Evolutionary conservation across 1,140 invertebrate genomes (phyloP).

Genomic region (Formica selysi): DNA sequence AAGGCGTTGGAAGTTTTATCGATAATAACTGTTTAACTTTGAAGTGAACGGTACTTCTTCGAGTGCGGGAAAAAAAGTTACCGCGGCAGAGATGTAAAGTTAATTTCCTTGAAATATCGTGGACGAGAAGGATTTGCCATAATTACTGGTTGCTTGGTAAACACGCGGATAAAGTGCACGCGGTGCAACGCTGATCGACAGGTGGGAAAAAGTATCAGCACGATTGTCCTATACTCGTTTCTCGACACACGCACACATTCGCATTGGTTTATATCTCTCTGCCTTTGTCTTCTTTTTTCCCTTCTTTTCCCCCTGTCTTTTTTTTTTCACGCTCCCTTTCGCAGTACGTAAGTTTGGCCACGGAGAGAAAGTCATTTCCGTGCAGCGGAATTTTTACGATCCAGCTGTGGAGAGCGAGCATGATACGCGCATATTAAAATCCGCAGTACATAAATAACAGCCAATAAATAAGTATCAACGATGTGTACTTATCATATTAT

Average conservation of each 20-base stretch:
- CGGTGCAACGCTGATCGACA: slow-evolving; percentile 55
- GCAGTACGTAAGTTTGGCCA: slow-evolving; percentile 26
- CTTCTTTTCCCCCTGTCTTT: neutral
- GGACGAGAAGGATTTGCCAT: slow-evolving; percentile 56
- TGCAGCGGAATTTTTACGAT: slow-evolving; percentile 55
- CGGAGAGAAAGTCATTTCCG: slow-evolving; percentile 50
- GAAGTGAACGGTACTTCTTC: slow-evolving; percentile 45
- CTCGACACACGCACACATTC: slow-evolving; percentile 36
- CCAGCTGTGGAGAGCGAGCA: slow-evolving; percentile 26
- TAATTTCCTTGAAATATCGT: slow-evolving; percentile 60
- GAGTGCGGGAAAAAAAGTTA: slow-evolving; percentile 52
- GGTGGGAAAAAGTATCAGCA: slow-evolving; percentile 42
- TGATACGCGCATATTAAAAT: slow-evolving; percentile 28
- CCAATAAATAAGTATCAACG: slow-evolving; percentile 46
- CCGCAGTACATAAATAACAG: slow-evolving; percentile 57
- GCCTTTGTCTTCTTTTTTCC: slow-evolving; percentile 60
- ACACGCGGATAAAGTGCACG: slow-evolving; percentile 54
- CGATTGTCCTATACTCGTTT: slow-evolving; percentile 48
- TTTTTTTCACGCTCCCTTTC: slow-evolving; percentile 51
- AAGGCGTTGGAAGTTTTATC: neutral
- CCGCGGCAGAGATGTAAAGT: slow-evolving; percentile 54
- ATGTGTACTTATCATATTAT: slow-evolving; percentile 27
- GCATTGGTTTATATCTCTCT: slow-evolving; percentile 32
- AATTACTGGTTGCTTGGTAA: slow-evolving; percentile 60
- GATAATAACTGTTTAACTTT: slow-evolving; percentile 5